Percentiles rank a stretch among this genome's conserved stretches.
These are phyloP conservation scores for Glyphotaelius pellucidus DNA, from an alignment of 2,888 invertebrate species.

Conservation along the genomic window DNA sequence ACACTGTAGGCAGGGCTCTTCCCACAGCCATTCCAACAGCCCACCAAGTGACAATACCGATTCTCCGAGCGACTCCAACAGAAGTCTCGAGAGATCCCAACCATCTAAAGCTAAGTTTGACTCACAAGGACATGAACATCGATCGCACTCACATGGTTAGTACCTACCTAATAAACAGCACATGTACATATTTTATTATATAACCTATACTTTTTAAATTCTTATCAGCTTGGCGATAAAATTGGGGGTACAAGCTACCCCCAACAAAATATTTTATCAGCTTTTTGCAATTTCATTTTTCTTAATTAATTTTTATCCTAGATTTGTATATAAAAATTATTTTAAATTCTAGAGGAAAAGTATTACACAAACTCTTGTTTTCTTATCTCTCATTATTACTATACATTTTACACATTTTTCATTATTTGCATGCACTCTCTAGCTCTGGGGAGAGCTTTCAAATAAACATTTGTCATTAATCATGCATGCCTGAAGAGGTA, in stretches of 20 bases:
- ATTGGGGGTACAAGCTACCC: neutral
- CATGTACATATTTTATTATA: neutral
- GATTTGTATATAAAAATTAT: neutral
- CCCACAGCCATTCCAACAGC: conserved; percentile 76
- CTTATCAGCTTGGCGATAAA: neutral
- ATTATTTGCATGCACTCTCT: neutral
- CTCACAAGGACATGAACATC: conserved; percentile 67
- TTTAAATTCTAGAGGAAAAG: neutral
- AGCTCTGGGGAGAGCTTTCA: neutral
- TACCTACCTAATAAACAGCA: neutral
- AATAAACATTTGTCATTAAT: neutral
- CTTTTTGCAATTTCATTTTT: neutral
- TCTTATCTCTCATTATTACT: neutral
- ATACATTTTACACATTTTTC: neutral
- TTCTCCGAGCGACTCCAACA: conserved; percentile 84
- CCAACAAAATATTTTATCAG: neutral
- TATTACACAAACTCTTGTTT: neutral
- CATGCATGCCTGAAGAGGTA: neutral
- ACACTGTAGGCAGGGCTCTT: conserved; percentile 75
- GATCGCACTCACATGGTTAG: conserved; percentile 69
- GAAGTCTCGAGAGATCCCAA: conserved; percentile 74
- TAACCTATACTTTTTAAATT: neutral
- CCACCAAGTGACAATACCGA: conserved; percentile 82
- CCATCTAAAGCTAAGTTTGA: conserved; percentile 66
- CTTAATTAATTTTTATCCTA: neutral